These are phyloP conservation scores for Tyto alba DNA, from an alignment of 2,113 vertebrate genomes.

Conservation along the genomic window DNA sequence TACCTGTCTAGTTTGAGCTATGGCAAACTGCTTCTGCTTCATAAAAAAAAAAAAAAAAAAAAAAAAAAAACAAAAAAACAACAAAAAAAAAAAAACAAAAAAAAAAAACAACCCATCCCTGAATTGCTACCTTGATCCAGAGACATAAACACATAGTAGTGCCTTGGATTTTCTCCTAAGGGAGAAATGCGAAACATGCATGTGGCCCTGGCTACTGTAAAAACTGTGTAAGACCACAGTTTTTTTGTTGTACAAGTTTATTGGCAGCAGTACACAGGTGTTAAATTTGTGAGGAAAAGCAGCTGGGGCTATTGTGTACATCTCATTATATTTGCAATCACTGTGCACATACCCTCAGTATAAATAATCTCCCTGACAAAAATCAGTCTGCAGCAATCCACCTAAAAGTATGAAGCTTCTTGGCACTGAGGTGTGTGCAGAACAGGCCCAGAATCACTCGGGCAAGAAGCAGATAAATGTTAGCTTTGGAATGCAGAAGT, in stretches of 20 bases:
- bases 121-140: background rate
- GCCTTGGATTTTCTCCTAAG: background rate
- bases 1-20: background rate
- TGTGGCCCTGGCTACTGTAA: background rate
- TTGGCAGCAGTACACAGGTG: background rate
- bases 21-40: background rate
- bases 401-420: background rate
- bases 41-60: too few species aligned
- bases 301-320: background rate
- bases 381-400: background rate
- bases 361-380: background rate
- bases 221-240: background rate
- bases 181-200: background rate
- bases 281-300: background rate
- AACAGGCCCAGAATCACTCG: background rate
- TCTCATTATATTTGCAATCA: background rate
- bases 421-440: background rate
- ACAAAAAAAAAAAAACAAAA: background rate
- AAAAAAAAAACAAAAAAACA: background rate
- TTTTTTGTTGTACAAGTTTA: background rate
- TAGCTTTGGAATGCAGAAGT: background rate
- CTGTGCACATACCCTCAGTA: fast-evolving
- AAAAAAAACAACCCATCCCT: too few species aligned
- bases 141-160: background rate
- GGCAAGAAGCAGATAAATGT: background rate